Evolutionary conservation across 2,797 vertebrate genomes (phyloP), one percentile per base, ranked within the genome.

Genomic region (Chelidonichthys spinosus): DNA sequence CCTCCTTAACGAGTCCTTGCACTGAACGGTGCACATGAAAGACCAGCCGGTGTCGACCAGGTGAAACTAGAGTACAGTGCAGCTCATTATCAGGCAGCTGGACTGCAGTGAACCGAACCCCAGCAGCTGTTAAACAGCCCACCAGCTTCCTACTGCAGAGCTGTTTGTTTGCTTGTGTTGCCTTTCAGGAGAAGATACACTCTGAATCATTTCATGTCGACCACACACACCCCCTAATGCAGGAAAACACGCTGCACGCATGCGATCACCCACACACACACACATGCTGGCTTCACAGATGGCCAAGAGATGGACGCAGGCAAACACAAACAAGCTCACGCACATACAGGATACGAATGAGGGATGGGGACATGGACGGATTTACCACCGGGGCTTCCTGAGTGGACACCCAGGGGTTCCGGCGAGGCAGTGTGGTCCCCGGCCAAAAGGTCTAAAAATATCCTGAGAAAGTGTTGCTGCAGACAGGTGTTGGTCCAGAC

Each of bases 91-190:
- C 72, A 69, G 63, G 59, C 72, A 74, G 87, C 81, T 88, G 85
- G 78, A 78, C 84, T 69, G 87, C 78, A 78, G 76, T 76, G 81
- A 89, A 86, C 81, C 79, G 33, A 43, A 74, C 53, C 52, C 25
- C 72, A 62, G 78, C 89, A 88, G 88, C 82, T 85, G 87, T 43
- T 85, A 56, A 83, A 75, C 86, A 89, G 89, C 81, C 85, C 43
- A 83, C 52, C 49, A 68, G 81, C 82, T 79, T 79, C 88, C 81
- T 78, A 70, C 85, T 85, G 76, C 78, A 76, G 37, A 76, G 63
- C 74, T 67, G 76, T 87, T 90, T 90, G 83, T 85, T 88, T 90
- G 83, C 85, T 86, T 79, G 68, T 83, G 87, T 76, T 75, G 68
- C 72, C 70, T 76, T 71, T 78, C 55, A 86, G 77, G 42, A 75